These are phyloP conservation scores for Zaprionus bogoriensis DNA, from an alignment of 2,888 invertebrate genomes.

Conservation along the genomic window DNA sequence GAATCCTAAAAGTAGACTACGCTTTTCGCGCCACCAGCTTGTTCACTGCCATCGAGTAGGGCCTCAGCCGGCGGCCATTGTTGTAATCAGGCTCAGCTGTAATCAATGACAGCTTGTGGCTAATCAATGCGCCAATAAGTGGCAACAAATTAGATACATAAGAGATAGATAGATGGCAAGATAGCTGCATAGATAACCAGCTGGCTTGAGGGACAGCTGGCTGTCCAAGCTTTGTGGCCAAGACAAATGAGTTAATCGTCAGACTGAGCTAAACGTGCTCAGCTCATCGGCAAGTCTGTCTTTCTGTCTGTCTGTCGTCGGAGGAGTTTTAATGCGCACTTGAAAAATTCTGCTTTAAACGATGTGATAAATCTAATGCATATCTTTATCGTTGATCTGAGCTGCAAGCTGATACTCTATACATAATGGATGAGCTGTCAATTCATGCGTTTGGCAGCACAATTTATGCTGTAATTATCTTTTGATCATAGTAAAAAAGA, in stretches of 20 bases:
- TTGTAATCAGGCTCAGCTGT: conserved; percentile 21
- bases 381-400: background rate
- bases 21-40: conserved; percentile 10
- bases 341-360: background rate
- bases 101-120: conserved; percentile 56
- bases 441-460: too few species aligned
- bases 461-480: background rate
- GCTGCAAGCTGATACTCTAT: background rate
- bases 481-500: background rate
- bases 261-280: background rate
- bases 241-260: background rate
- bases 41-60: conserved; percentile 18
- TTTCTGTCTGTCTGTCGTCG: background rate
- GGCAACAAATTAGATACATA: conserved; percentile 39
- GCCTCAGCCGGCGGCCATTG: conserved; percentile 15
- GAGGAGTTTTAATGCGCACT: background rate
- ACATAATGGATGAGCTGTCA: background rate
- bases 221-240: too few species aligned
- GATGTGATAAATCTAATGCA: background rate
- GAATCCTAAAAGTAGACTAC: conserved; percentile 54
- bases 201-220: background rate
- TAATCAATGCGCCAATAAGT: conserved; percentile 50
- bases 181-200: conserved; percentile 4
- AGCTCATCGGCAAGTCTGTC: background rate
- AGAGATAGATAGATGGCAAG: conserved; percentile 33